Evolutionary conservation across 1,140 invertebrate species (phyloP).

Genomic region (Lepidurus apus): DNA sequence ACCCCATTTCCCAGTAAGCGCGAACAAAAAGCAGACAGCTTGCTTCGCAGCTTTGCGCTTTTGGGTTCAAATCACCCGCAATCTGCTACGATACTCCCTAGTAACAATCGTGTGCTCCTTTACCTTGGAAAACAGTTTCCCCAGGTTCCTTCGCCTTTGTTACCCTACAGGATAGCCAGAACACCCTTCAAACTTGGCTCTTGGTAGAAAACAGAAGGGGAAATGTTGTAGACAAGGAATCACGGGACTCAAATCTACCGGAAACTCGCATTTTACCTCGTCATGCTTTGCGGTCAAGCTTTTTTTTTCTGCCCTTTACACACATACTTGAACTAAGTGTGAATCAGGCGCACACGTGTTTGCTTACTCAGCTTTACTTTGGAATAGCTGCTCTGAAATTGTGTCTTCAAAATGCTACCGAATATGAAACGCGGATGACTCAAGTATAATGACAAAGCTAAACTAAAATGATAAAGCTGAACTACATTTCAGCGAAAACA

Average conservation of each 20-base stretch:
- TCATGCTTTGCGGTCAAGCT: not conserved
- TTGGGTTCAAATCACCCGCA: not conserved
- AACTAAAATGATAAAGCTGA: no score
- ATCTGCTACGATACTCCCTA: not conserved
- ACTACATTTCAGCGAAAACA: no score
- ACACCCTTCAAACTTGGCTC: not conserved
- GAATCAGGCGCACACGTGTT: not conserved
- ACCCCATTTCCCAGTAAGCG: conserved; percentile 13
- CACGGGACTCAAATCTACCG: conserved; percentile 16
- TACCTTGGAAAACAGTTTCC: not conserved
- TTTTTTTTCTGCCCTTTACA: not conserved
- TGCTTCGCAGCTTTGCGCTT: not conserved
- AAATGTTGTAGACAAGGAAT: conserved; percentile 6
- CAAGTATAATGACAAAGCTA: no score
- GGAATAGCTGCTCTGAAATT: not conserved
- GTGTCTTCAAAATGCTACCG: not conserved
- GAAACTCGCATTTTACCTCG: conserved; percentile 1
- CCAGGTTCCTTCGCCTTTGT: conserved; percentile 2
- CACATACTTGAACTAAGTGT: not conserved
- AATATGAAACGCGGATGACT: no score
- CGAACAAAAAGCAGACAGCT: conserved; percentile 6
- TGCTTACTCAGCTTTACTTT: not conserved
- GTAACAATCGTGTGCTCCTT: conserved; percentile 3
- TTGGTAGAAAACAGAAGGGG: conserved; percentile 10
- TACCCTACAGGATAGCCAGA: not conserved